Base-by-base conservation (phyloP, 2,113 vertebrate genomes). In the Hemiprocne comata region DNA sequence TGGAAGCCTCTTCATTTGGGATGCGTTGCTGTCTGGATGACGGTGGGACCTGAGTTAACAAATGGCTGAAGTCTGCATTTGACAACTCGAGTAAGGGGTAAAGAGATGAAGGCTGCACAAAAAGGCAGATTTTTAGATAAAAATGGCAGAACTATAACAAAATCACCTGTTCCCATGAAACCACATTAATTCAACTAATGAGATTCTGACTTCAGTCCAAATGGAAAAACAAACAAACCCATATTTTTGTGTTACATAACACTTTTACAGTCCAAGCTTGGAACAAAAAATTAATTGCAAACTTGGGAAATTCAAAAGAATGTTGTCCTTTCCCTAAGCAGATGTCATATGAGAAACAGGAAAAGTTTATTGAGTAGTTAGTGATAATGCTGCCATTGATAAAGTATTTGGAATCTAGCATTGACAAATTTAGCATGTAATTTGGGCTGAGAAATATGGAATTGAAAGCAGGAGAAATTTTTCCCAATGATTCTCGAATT, bases 351-450 rank as follows among this genome's bases (percentile, higher is more conserved):
- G 48, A 77, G 64, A 75, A 28, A 53, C 18, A 55, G 60, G 34
- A 86, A 77, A 91, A 60, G 21, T 66, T 77, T 93, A 80, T 86
- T 90, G 76, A 90, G 72, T 54, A 83, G 38, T 77, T 89, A 42
- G 62, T 65, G 75, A 74, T 86, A 84, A 64, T 92, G 76, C 95
- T 89, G 55, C 26, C 38, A 81, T 84, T 61, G 80, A 78, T 89
- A 78, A 94, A 92, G 33, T 90, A 94, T 95, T 88, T 96, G 48
- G 65, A 84, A 74, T 80, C 65, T 67, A n/a, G 34, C 42, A 20
- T 0, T 92, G 57, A 86, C 72, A 93, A 81, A 84, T 74, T 54
- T 76, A 91, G 50, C 42, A 4, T 84, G 54, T 54, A 81, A 7
- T 85, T 44, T 34, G 70, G 29, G 55, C 66, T 76, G 44, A 73